A percentile compares a stretch with the other conserved stretches of the same genome.
phyloP scores from a whole-genome alignment of 2,797 vertebrate genomes.

The Podargus strigoides region DNA sequence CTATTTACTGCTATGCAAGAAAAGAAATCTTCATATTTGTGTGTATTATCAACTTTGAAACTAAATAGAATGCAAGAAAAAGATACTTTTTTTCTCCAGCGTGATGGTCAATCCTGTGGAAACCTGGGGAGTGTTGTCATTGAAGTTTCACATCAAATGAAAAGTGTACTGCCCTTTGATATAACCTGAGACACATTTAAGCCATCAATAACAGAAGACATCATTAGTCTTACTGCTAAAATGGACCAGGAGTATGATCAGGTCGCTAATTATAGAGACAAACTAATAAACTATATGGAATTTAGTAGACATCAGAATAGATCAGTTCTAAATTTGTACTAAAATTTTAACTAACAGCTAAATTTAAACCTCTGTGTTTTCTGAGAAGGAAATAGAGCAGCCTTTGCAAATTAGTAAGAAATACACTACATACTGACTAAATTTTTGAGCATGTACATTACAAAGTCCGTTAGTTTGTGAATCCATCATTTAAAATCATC shows the following conservation, averaged over 20 bases:
- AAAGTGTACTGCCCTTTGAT: neutral
- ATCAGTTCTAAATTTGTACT: neutral
- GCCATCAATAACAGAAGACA: neutral
- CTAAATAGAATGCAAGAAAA: neutral
- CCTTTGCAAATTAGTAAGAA: neutral
- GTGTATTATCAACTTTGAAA: neutral
- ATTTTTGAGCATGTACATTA: neutral
- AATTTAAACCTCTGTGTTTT: neutral
- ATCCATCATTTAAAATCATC: neutral
- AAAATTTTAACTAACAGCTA: neutral
- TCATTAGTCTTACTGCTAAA: conserved; percentile 7
- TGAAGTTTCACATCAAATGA: conserved; percentile 13
- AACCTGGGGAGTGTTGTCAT: neutral
- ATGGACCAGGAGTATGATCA: neutral
- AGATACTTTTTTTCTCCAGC: neutral
- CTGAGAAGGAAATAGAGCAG: neutral
- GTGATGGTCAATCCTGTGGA: neutral
- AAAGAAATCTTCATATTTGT: neutral
- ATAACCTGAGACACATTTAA: neutral
- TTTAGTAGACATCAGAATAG: neutral
- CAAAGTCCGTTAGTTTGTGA: neutral
- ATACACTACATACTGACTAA: neutral
- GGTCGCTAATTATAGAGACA: conserved; percentile 23
- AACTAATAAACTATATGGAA: conserved; percentile 5
- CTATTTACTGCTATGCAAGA: neutral